phyloP scores from a whole-genome alignment of 2,888 invertebrate genomes.

The Drosophila cognata region DNA sequence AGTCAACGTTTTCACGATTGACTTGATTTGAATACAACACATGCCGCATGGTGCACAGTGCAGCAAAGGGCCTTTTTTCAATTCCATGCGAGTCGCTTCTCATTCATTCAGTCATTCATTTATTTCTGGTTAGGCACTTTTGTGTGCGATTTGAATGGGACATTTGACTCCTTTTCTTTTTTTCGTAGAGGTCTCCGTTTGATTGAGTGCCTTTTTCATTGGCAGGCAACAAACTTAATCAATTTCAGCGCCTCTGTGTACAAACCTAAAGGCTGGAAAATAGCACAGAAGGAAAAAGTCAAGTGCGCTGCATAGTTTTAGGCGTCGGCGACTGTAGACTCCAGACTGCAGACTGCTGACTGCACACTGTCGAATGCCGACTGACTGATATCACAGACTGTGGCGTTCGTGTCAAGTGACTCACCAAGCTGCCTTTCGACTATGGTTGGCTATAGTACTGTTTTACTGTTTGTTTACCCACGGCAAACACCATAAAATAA shows the following conservation, averaged over 20 bases:
- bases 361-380: conserved; percentile 9
- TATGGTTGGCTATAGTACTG: conserved; percentile 30
- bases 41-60: conserved; percentile 3
- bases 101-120: conserved; percentile 62
- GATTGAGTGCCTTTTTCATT: conserved; percentile 77
- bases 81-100: conserved; percentile 24
- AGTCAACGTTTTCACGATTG: conserved; percentile 75
- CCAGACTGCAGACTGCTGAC: conserved; percentile 7
- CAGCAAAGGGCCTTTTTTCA: conserved; percentile 23
- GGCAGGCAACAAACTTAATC: conserved; percentile 79
- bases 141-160: conserved; percentile 52
- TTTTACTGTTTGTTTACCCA: conserved; percentile 57
- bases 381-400: conserved; percentile 38
- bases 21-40: conserved; percentile 73
- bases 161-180: conserved; percentile 17
- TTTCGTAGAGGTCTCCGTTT: conserved; percentile 38
- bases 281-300: conserved; percentile 10
- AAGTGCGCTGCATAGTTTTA: conserved; percentile 57
- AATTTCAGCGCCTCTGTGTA: conserved; percentile 73
- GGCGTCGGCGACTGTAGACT: conserved; percentile 26
- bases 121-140: conserved; percentile 66
- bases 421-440: conserved; percentile 56
- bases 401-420: conserved; percentile 52
- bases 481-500: conserved; percentile 77
- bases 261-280: conserved; percentile 74